Percentiles rank a stretch among this genome's conserved stretches.
Evolutionary conservation across 2,113 vertebrate genomes (phyloP).

Genomic region (Chelonoidis abingdonii): DNA sequence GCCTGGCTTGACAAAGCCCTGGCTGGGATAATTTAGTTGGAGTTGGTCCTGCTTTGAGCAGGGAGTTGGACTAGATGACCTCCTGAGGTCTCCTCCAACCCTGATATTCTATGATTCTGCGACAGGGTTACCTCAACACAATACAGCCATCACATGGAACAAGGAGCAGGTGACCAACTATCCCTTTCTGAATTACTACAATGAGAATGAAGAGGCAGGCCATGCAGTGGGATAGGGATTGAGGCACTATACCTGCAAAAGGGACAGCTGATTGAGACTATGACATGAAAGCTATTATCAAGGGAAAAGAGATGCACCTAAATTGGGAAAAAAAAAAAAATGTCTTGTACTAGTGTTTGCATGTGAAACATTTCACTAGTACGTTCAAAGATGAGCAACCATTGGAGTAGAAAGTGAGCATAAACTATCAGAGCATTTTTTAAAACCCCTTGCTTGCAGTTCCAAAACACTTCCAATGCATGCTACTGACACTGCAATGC

Average conservation of each 20-base stretch:
- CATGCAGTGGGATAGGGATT: background rate
- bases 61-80: too few relatives aligned
- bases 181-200: constrained; percentile 51
- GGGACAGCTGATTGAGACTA: background rate
- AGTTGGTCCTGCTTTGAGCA: too few relatives aligned
- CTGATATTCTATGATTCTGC: background rate
- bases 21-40: too few relatives aligned
- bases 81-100: too few relatives aligned
- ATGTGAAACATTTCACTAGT: background rate
- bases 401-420: background rate
- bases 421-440: background rate
- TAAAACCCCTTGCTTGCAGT: background rate
- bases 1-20: too few relatives aligned
- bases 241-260: constrained; percentile 20
- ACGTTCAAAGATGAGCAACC: background rate
- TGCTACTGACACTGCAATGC: background rate
- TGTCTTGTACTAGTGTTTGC: background rate
- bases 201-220: background rate
- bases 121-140: constrained; percentile 9
- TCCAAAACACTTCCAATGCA: background rate
- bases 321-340: constrained; percentile 40
- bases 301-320: constrained; percentile 28
- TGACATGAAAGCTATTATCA: background rate
- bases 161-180: constrained; percentile 34
- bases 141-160: background rate